Evolutionary conservation across 2,888 invertebrate genomes (phyloP).

Genomic region (Timandra comae): DNA sequence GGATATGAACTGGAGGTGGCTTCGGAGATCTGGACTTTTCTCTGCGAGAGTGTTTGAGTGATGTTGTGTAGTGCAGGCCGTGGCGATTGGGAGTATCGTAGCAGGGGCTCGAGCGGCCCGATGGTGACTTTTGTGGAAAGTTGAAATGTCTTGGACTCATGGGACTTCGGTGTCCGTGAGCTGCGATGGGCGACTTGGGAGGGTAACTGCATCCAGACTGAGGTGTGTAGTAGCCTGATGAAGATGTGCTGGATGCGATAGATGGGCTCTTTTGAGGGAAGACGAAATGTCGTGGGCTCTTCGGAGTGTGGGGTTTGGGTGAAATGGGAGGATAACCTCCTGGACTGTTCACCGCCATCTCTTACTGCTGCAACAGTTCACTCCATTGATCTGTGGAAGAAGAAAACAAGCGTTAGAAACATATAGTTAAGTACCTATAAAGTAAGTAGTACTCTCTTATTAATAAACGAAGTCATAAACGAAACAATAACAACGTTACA

Average conservation of each 20-base stretch:
- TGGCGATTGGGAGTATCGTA: slow-evolving; percentile 42
- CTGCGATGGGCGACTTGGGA: slow-evolving; percentile 69
- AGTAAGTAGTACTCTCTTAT: too few species aligned
- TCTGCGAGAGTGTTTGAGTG: slow-evolving; percentile 59
- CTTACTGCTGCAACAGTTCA: slow-evolving; percentile 46
- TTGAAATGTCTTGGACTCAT: slow-evolving; percentile 78
- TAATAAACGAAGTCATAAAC: too few species aligned
- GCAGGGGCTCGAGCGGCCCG: slow-evolving; percentile 64
- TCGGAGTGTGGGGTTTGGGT: slow-evolving; percentile 73
- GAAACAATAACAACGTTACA: too few species aligned
- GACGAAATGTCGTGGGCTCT: slow-evolving; percentile 75
- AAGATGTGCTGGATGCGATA: slow-evolving; percentile 70
- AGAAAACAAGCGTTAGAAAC: slow-evolving; percentile 14
- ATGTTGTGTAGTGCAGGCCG: slow-evolving; percentile 56
- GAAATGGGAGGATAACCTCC: slow-evolving; percentile 75
- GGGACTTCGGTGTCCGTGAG: slow-evolving; percentile 75
- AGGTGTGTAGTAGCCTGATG: slow-evolving; percentile 75
- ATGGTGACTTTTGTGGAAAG: slow-evolving; percentile 68
- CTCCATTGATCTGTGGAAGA: slow-evolving; percentile 52
- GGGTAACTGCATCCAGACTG: slow-evolving; percentile 71
- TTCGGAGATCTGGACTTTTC: slow-evolving; percentile 67
- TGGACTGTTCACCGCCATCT: slow-evolving; percentile 78
- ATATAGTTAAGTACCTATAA: too few species aligned
- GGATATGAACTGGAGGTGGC: slow-evolving; percentile 75
- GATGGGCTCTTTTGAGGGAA: slow-evolving; percentile 75